Percentiles rank a stretch among this genome's conserved stretches.
Conservation (phyloP, 2,888 invertebrate genomes). For the Parnassius apollo region DNA sequence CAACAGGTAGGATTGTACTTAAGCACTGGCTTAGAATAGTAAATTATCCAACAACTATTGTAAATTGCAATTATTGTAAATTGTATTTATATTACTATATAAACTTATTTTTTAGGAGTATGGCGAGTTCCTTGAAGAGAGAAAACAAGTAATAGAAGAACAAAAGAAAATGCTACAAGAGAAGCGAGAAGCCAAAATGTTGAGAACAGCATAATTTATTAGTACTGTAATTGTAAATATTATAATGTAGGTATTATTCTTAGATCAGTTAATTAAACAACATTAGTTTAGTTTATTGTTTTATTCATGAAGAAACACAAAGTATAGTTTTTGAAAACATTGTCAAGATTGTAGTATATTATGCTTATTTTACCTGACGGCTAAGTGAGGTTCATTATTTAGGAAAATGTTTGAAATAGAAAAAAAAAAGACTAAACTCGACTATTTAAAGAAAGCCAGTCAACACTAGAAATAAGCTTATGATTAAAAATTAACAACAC, state of each 20-base stretch:
- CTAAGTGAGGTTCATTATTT: too few species aligned
- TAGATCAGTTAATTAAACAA: conserved; percentile 24
- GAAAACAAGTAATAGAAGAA: conserved; percentile 85
- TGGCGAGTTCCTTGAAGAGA: conserved; percentile 88
- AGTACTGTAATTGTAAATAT: conserved; percentile 29
- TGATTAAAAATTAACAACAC: conserved; percentile 29
- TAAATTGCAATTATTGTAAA: too few species aligned
- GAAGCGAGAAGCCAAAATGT: conserved; percentile 93
- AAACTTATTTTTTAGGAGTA: conserved; percentile 82
- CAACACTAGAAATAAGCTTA: conserved; percentile 10
- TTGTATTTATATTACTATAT: not conserved
- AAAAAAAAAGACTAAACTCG: not conserved
- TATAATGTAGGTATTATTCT: conserved; percentile 24
- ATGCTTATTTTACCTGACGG: not conserved
- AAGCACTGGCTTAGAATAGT: too few species aligned
- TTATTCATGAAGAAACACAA: conserved; percentile 15
- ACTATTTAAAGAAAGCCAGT: not conserved
- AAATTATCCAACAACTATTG: too few species aligned
- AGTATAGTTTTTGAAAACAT: not conserved
- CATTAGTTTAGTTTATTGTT: conserved; percentile 1
- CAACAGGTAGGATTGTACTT: too few species aligned
- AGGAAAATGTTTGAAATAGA: not conserved
- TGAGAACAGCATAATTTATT: conserved; percentile 83
- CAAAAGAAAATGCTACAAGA: conserved; percentile 90
- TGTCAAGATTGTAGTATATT: not conserved